A percentile compares a stretch with the other conserved stretches of the same genome.
These are phyloP conservation scores for Pseudopodoces humilis DNA, from an alignment of 2,113 vertebrate genomes.

Conservation along the genomic window DNA sequence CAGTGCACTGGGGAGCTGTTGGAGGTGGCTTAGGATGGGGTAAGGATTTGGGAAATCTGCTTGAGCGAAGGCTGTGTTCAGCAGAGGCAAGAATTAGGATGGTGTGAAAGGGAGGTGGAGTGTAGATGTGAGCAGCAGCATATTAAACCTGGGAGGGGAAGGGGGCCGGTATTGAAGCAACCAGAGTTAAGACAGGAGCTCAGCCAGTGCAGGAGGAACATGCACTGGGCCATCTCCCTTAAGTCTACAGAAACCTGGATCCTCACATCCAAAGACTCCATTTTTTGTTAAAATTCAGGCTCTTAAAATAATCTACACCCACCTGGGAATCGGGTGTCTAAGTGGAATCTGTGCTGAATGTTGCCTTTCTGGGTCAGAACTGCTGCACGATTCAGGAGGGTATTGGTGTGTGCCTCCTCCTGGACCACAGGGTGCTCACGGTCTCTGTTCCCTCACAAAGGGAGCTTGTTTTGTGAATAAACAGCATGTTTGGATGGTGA, in stretches of 20 bases:
- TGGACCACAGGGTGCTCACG: fast-evolving
- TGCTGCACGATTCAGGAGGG: fast-evolving
- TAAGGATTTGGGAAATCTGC: not conserved
- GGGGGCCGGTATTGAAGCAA: not conserved
- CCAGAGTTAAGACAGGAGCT: not conserved
- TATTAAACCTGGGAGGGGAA: not conserved
- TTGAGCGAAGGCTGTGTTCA: not conserved
- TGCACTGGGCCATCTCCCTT: not conserved
- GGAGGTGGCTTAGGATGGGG: not conserved
- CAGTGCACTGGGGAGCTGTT: not conserved
- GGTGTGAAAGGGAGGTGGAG: not conserved
- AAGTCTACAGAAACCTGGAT: not conserved
- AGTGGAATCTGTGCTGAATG: not conserved
- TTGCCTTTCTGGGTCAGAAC: not conserved
- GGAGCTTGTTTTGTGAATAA: not conserved
- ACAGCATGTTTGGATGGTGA: not conserved
- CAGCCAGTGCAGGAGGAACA: fast-evolving
- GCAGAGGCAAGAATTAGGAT: not conserved
- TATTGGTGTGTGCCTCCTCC: not conserved
- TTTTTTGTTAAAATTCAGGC: not conserved
- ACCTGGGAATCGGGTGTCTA: not conserved
- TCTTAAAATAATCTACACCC: not conserved
- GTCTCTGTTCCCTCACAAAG: not conserved
- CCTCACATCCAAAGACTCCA: not conserved
- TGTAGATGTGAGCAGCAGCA: not conserved